A percentile compares a stretch with the other conserved stretches of the same genome.
Conservation (phyloP, 1,140 invertebrate species). For the Diploscapter pachys region DNA sequence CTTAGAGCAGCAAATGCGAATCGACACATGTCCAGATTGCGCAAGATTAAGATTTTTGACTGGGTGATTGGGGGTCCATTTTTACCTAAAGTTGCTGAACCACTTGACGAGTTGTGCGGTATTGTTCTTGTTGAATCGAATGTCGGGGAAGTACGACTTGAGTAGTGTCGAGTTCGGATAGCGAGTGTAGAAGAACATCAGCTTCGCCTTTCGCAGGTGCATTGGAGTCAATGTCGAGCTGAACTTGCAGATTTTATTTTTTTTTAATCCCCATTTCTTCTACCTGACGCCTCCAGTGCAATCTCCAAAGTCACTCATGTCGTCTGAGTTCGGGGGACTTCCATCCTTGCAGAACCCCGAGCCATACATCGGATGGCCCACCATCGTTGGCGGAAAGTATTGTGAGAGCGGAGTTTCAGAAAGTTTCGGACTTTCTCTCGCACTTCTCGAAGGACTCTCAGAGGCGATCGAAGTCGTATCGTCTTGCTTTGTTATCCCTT, state of each 20-base stretch:
- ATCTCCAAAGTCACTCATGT: conserved; percentile 38
- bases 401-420: conserved; percentile 13
- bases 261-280: background rate
- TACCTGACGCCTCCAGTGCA: conserved; percentile 31
- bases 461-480: no score
- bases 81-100: conserved; percentile 61
- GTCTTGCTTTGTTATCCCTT: no score
- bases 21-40: background rate
- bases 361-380: conserved; percentile 44
- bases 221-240: conserved; percentile 79
- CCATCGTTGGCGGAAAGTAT: conserved; percentile 55
- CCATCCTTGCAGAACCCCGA: conserved; percentile 32
- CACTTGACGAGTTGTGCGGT: conserved; percentile 99
- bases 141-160: conserved; percentile 99
- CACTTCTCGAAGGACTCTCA: no score
- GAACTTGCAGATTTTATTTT: background rate
- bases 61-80: background rate
- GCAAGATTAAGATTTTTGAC: background rate
- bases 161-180: conserved; percentile 96
- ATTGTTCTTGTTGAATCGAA: conserved; percentile 99
- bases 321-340: conserved; percentile 50
- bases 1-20: no score
- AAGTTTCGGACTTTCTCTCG: background rate
- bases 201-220: conserved; percentile 98
- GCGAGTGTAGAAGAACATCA: conserved; percentile 99